Percentiles rank a stretch among this genome's conserved stretches.
Conservation (phyloP, 2,888 invertebrate species). For the Smittia sp. region DNA sequence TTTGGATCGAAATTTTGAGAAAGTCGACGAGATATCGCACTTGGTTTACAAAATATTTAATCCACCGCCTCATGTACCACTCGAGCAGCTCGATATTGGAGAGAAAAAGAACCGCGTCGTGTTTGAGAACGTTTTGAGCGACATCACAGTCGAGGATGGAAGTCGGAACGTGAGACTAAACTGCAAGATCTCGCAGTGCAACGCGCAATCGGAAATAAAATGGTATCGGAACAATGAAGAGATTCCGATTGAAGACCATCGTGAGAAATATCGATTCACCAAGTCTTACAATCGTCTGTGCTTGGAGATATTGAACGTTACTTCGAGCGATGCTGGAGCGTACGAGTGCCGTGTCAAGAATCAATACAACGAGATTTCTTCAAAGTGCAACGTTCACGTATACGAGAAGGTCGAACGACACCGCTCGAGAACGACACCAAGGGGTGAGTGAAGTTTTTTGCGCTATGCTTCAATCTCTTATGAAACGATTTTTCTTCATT, state of each 20-base stretch:
- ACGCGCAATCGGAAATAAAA: constrained; percentile 23
- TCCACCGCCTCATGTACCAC: constrained; percentile 18
- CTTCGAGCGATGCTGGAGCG: constrained; percentile 2
- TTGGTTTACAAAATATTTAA: constrained; percentile 39
- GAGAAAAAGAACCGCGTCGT: constrained; percentile 17
- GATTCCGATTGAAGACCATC: constrained; percentile 3
- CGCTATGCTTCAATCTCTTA: neutral
- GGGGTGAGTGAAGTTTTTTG: neutral
- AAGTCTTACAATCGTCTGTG: constrained; percentile 34
- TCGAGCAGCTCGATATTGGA: neutral
- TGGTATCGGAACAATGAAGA: constrained; percentile 34
- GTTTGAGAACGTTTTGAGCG: constrained; percentile 26
- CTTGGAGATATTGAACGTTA: constrained; percentile 24
- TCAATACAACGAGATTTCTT: constrained; percentile 20
- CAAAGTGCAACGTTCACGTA: constrained; percentile 34
- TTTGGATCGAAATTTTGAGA: constrained; percentile 9
- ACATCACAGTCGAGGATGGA: constrained; percentile 19
- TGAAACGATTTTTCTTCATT: neutral
- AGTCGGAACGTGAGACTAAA: constrained; percentile 1
- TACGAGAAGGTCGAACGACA: neutral
- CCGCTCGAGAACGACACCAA: neutral
- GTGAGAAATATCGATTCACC: constrained; percentile 37
- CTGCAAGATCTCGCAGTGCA: constrained; percentile 36
- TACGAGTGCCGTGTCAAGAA: constrained; percentile 31
- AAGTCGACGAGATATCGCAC: constrained; percentile 34